Evolutionary conservation across 2,797 vertebrate species (phyloP).

Genomic region (Coilia nasus): DNA sequence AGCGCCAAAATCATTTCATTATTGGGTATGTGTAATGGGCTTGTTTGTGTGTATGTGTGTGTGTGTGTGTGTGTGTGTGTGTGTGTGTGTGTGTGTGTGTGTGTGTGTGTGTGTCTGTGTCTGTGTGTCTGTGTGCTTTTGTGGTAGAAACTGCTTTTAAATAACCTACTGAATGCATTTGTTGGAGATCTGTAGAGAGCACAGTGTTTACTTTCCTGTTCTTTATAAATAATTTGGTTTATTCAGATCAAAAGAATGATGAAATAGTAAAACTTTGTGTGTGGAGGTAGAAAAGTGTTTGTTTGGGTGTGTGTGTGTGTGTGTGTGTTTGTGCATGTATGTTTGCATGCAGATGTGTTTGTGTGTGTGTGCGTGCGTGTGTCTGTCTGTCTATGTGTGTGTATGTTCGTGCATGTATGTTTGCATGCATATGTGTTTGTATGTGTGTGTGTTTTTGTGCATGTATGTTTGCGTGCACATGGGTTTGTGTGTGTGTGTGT

Average conservation of each 20-base stretch:
- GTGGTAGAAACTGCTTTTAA: neutral
- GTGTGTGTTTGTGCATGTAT: neutral
- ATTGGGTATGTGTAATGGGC: too few relatives aligned
- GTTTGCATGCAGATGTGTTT: too few relatives aligned
- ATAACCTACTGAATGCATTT: neutral
- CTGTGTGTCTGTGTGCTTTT: neutral
- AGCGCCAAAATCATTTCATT: too few relatives aligned
- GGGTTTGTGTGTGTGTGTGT: neutral
- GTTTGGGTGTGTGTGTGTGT: too few relatives aligned
- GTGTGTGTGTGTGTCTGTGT: neutral
- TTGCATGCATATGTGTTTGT: too few relatives aligned
- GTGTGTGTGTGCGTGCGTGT: neutral
- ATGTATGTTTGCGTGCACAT: neutral
- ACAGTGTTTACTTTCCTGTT: neutral
- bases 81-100: neutral
- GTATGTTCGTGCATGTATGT: too few relatives aligned
- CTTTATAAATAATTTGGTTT: slow-evolving; percentile 17
- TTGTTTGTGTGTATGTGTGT: neutral
- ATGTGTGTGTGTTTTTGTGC: too few relatives aligned
- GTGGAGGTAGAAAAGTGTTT: neutral
- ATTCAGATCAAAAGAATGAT: neutral
- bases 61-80: neutral
- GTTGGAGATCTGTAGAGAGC: neutral
- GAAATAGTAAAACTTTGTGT: neutral
- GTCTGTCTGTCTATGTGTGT: neutral